Evolutionary conservation across 2,113 vertebrate genomes (phyloP), one percentile per base, ranked within the genome.

Genomic region (Climacteris rufus): DNA sequence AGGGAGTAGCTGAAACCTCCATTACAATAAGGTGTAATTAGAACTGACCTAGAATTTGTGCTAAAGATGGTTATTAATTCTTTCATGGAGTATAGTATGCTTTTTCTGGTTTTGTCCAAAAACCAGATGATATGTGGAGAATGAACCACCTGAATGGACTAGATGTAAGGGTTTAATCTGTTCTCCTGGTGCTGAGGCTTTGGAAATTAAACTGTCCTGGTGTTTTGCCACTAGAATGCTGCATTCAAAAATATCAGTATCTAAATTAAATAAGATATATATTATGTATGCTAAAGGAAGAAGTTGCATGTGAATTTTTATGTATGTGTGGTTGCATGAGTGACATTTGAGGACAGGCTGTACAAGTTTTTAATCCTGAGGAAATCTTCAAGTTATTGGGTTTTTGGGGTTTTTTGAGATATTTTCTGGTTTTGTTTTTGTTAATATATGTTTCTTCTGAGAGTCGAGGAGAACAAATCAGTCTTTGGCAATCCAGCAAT

Each of bases 91-190:
- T 47, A 45, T 28, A 57, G 3, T 27, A 22, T 81, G 4, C 6
- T 76, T 88, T 83, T 79, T 71, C 52, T 83, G 17, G 0, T 69
- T 72, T 37, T 81, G 35, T 81, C 49, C 20, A 31, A 79, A 86
- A 64, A 25, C 40, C 0, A 0, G 11, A n/a, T 83, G 31, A 52
- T 71, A 7, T 3, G 1, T 44, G 49, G 33, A 35, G 24, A 22
- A 24, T 40, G 44, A 82, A 25, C 47, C 63, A 19, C 69, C 33
- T 68, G 56, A 83, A 37, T 0, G 0, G 15, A 53, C 20, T 37
- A 69, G 31, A 20, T 71, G 47, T 24, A 82, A 64, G 37, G 47
- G 17, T 56, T 66, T 57, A 45, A 47, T 86, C 39, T 61, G 19
- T 70, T 91, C 35, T 15, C 3, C 44, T 47, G 7, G 4, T 89